Percentiles rank a stretch among this genome's conserved stretches.
phyloP scores from a whole-genome alignment of 2,113 vertebrate species.

The Cottus gobio region DNA sequence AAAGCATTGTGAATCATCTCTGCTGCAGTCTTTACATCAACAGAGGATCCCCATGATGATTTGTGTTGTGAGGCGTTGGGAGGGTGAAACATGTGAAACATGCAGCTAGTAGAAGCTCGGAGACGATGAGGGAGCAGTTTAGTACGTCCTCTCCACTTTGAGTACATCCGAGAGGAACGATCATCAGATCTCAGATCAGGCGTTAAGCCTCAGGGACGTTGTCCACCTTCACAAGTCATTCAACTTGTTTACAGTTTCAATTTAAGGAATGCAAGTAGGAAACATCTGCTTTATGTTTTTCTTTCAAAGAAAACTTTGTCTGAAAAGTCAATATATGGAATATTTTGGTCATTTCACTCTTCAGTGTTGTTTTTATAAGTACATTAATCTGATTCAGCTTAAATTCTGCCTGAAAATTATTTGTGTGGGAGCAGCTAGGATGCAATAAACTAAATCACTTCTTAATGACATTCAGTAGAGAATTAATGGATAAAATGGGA shows the following conservation, averaged over 20 bases:
- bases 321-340: not conserved
- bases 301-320: not conserved
- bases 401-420: not conserved
- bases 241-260: not conserved
- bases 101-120: slow-evolving; percentile 39
- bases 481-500: not conserved
- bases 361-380: not conserved
- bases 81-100: slow-evolving; percentile 22
- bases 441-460: not conserved
- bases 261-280: slow-evolving; percentile 5
- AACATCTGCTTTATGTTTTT: slow-evolving; percentile 22
- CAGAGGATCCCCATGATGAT: not conserved
- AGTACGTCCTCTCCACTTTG: not conserved
- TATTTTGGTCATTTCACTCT: not conserved
- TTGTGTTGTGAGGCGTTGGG: not conserved
- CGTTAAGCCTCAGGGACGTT: not conserved
- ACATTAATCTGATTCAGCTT: not conserved
- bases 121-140: slow-evolving; percentile 4
- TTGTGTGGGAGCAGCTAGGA: not conserved
- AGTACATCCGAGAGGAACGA: slow-evolving; percentile 13
- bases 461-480: not conserved
- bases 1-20: slow-evolving; percentile 9
- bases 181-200: not conserved
- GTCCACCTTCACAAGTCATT: not conserved
- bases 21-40: slow-evolving; percentile 3